phyloP scores from a whole-genome alignment of 2,113 vertebrate species.

The Daubentonia madagascariensis region DNA sequence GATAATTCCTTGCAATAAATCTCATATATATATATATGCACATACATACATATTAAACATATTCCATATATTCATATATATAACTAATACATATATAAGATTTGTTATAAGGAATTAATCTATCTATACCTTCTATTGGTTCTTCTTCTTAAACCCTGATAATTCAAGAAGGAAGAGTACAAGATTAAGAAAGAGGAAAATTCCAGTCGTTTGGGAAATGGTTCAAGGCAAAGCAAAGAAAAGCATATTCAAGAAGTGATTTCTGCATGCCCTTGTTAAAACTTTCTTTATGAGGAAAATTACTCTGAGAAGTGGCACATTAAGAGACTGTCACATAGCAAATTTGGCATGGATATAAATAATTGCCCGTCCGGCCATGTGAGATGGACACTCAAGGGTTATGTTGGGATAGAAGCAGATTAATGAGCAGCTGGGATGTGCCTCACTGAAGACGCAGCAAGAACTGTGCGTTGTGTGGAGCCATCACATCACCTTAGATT shows the following conservation, averaged over 20 bases:
- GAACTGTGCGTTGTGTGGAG: rapidly evolving
- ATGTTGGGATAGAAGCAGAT: neutral
- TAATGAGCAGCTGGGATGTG: neutral
- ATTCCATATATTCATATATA: neutral
- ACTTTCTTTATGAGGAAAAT: conserved; percentile 25
- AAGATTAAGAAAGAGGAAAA: neutral
- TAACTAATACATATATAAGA: neutral
- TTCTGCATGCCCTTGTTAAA: neutral
- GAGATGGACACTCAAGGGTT: neutral
- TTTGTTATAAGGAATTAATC: neutral
- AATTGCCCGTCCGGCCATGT: neutral
- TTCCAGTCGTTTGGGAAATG: neutral
- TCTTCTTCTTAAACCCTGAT: neutral
- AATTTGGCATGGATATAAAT: conserved; percentile 47
- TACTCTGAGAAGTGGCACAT: conserved; percentile 12
- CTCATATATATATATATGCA: neutral
- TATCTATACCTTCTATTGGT: neutral
- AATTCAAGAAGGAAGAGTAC: neutral
- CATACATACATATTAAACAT: neutral
- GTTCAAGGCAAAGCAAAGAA: neutral
- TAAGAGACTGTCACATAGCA: conserved; percentile 10
- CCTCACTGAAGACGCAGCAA: neutral
- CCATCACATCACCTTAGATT: neutral
- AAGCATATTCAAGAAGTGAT: neutral
- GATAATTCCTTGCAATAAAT: neutral